Evolutionary conservation across 2,888 invertebrate species (phyloP), one percentile per base, ranked within the genome.

Genomic region (Mantis religiosa): DNA sequence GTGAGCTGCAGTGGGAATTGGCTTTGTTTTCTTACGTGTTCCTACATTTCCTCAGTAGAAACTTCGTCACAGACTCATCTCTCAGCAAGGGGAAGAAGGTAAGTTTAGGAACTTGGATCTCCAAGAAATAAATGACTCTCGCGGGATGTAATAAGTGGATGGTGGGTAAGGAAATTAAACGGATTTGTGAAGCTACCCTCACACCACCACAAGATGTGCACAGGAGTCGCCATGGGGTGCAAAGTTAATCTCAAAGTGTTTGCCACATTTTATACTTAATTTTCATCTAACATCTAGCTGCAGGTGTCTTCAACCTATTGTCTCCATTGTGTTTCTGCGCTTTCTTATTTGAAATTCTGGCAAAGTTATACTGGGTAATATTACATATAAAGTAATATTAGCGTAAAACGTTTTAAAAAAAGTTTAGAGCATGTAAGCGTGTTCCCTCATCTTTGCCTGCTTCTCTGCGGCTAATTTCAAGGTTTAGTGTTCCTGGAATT

Each of bases 131-230:
- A 71, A 71, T 71, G 54, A 71, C 54, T 71, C 54, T 71, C 54
- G 25, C 15, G 54, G 54, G 54, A 25, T 71, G 85, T 85, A 85
- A 85, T 54, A 34, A 85, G 54, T 85, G 85, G 85, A 54, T 85
- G 85, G 41, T 28, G 54, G 54, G 85, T 47, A 85, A 85, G 85
- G 85, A 54, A 85, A 47, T 85, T 85, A 85, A 85, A 85, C 85
- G 85, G 85, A 85, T 85, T 85, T 85, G 85, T 47, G 84, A 84
- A 41, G 30, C n/a, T 41, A 15, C 84, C 54, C 54, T 25, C 25
- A 71, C 54, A 71, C 54, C 20, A 71, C 54, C 54, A 71, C 54
- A 71, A 71, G 54, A 71, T 71, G 20, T 71, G 54, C 54, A 15
- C 15, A 25, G 20, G 54, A 71, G 54, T 71, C 54, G 54, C 54